Conservation (phyloP, 1,140 invertebrate species). For the Cotesia typhae region DNA sequence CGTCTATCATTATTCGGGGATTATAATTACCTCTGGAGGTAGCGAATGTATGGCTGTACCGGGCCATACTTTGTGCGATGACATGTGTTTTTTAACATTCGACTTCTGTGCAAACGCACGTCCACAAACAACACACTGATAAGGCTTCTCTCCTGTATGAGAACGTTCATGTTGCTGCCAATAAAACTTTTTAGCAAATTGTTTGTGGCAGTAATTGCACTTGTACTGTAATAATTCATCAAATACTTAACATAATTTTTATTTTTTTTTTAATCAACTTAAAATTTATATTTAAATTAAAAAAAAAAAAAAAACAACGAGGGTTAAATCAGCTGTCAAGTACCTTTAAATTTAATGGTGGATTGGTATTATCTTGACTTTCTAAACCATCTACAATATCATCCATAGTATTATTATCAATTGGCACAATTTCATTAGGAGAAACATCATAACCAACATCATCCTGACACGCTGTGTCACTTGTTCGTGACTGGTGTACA, state of each 20-base stretch:
- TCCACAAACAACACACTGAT: slow-evolving; percentile 72
- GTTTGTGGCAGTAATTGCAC: slow-evolving; percentile 66
- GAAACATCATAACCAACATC: slow-evolving; percentile 29
- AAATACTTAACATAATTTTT: neutral
- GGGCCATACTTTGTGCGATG: slow-evolving; percentile 72
- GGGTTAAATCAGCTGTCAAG: slow-evolving; percentile 35
- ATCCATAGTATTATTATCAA: slow-evolving; percentile 28
- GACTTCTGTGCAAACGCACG: slow-evolving; percentile 72
- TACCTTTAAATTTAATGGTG: slow-evolving; percentile 58
- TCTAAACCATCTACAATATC: slow-evolving; percentile 28
- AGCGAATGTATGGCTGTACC: slow-evolving; percentile 61
- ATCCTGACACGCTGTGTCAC: slow-evolving; percentile 44
- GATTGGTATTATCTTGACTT: slow-evolving; percentile 41
- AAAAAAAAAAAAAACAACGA: neutral
- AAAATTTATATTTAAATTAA: too few relatives aligned
- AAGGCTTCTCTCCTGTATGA: slow-evolving; percentile 73
- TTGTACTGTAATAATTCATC: slow-evolving; percentile 56
- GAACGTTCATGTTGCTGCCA: slow-evolving; percentile 67
- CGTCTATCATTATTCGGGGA: too few relatives aligned
- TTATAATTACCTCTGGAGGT: slow-evolving; percentile 55
- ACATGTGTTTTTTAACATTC: slow-evolving; percentile 76
- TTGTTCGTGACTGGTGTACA: slow-evolving; percentile 43
- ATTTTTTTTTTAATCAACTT: neutral
- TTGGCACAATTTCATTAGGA: slow-evolving; percentile 23
- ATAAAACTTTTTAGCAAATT: slow-evolving; percentile 68